Evolutionary conservation across 2,888 invertebrate species (phyloP).

Genomic region (Pandemis cinnamomeana): DNA sequence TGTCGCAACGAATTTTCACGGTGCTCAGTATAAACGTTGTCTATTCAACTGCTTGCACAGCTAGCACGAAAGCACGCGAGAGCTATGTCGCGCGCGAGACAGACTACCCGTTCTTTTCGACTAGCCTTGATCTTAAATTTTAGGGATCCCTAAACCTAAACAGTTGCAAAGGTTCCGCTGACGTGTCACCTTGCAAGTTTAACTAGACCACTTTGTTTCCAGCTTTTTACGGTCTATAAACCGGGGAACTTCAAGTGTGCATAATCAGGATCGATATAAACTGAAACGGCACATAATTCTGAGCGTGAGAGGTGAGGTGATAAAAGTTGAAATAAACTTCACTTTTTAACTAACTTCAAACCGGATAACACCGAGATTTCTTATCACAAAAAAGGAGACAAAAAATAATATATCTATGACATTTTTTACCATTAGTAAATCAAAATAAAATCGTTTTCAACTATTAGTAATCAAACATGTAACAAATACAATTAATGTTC

Average conservation of each 20-base stretch:
- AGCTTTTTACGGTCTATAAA: constrained; percentile 21
- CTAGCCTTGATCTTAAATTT: not conserved
- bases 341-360: too few species aligned
- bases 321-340: not conserved
- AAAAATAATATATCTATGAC: too few species aligned
- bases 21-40: too few species aligned
- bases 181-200: constrained; percentile 20
- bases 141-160: constrained; percentile 14
- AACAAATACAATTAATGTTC: not conserved
- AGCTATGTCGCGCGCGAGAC: too few species aligned
- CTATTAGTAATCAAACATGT: not conserved
- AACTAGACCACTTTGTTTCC: constrained; percentile 11
- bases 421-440: too few species aligned
- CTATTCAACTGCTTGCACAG: too few species aligned
- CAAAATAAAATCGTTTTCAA: too few species aligned
- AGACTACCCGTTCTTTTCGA: too few species aligned
- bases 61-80: too few species aligned
- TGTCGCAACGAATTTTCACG: too few species aligned
- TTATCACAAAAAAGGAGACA: too few species aligned
- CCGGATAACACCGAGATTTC: too few species aligned
- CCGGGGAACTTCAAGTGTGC: not conserved
- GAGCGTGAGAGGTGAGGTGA: not conserved
- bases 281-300: not conserved
- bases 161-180: not conserved
- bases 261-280: not conserved